These are phyloP conservation scores for Drosophila peninsularis DNA, from an alignment of 2,888 invertebrate species.

Conservation along the genomic window DNA sequence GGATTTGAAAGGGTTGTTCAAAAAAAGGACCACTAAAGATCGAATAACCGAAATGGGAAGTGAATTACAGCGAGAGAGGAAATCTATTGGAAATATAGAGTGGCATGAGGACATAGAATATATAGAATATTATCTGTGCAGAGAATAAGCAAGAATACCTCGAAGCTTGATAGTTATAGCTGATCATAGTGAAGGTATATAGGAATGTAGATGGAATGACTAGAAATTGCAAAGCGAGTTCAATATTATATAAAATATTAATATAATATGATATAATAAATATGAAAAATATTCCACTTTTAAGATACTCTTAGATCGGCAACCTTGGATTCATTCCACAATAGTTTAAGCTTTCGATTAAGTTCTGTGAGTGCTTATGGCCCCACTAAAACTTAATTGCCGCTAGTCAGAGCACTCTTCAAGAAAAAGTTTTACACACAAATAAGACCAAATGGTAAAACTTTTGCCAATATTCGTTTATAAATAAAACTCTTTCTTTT, in stretches of 20 bases:
- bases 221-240: too few species aligned
- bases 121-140: not conserved
- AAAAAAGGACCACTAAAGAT: conserved; percentile 32
- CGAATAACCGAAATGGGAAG: conserved; percentile 25
- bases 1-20: conserved; percentile 50
- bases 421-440: not conserved
- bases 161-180: too few species aligned
- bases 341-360: not conserved
- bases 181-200: too few species aligned
- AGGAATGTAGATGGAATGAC: too few species aligned
- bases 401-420: not conserved
- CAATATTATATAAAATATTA: too few species aligned
- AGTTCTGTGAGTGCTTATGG: not conserved
- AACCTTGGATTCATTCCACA: not conserved
- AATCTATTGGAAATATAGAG: conserved; percentile 1
- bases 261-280: too few species aligned
- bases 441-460: not conserved
- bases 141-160: too few species aligned
- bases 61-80: conserved; percentile 31
- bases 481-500: conserved; percentile 10
- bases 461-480: not conserved
- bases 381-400: not conserved
- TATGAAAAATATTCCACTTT: too few species aligned
- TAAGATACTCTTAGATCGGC: not conserved
- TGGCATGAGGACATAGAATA: not conserved